phyloP scores from a whole-genome alignment of 23 tunicate genomes.

The Styela clava region DNA sequence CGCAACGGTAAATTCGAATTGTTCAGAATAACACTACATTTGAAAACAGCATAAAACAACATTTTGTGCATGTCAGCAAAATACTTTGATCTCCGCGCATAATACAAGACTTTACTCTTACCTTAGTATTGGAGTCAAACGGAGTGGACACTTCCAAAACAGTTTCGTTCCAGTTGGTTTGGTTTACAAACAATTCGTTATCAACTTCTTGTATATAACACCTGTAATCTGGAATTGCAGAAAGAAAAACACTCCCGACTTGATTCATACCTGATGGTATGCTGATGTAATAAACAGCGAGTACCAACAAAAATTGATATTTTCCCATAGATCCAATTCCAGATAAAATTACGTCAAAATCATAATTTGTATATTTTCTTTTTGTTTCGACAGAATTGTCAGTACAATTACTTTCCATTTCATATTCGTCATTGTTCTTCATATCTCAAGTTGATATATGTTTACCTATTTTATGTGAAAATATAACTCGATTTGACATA shows the following conservation, averaged over 20 bases:
- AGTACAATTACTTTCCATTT: no score
- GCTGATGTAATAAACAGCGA: conserved; percentile 55
- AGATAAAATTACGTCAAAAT: conserved; percentile 53
- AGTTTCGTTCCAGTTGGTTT: neutral
- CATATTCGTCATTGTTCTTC: no score
- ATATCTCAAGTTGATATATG: no score
- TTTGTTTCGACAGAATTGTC: no score
- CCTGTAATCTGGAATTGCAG: conserved; percentile 58
- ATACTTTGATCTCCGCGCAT: no score
- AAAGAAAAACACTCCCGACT: conserved; percentile 68
- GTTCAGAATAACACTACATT: no score
- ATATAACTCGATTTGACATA: no score
- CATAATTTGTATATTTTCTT: conserved; percentile 22
- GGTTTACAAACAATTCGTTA: neutral
- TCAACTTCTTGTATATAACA: neutral
- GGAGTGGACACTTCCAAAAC: neutral
- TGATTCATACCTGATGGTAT: conserved; percentile 70
- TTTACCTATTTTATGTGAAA: no score
- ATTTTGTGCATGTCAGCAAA: no score
- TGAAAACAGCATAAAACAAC: neutral
- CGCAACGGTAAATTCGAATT: neutral
- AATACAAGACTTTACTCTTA: neutral
- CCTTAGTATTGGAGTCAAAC: neutral
- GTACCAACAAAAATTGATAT: conserved; percentile 62
- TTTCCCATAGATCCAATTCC: conserved; percentile 76